A percentile compares a stretch with the other conserved stretches of the same genome.
Conservation (phyloP, 2,113 vertebrate genomes). For the Gulo gulo region DNA sequence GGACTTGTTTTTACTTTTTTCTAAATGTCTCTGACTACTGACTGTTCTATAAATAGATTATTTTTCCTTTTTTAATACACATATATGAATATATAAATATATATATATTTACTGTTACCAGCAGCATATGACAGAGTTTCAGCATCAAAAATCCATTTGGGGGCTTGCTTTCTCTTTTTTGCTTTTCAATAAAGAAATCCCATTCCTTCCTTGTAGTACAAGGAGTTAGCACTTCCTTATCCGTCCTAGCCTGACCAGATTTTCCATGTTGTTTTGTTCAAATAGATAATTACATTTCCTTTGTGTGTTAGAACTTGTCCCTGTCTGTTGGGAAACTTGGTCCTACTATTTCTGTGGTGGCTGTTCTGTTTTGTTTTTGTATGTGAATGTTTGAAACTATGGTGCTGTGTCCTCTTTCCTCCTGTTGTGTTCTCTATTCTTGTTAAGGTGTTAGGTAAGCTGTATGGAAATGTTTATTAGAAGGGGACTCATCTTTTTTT, state of each 20-base stretch:
- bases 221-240: conserved; percentile 85
- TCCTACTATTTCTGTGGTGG: conserved; percentile 76
- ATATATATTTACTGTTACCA: conserved; percentile 89
- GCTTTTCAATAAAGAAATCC: conserved; percentile 71
- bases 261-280: conserved; percentile 80
- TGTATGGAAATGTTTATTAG: conserved; percentile 83
- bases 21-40: conserved; percentile 91
- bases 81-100: conserved; percentile 79
- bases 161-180: conserved; percentile 82
- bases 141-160: conserved; percentile 84
- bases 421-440: conserved; percentile 80
- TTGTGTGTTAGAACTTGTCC: conserved; percentile 80
- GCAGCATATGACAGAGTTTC: conserved; percentile 86
- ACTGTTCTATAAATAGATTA: conserved; percentile 90
- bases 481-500: conserved; percentile 79
- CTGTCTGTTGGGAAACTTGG: conserved; percentile 78
- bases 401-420: conserved; percentile 77
- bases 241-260: conserved; percentile 78
- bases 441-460: conserved; percentile 80
- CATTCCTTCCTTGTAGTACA: conserved; percentile 87
- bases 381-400: conserved; percentile 81
- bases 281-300: conserved; percentile 82
- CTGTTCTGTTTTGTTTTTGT: conserved; percentile 59
- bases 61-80: conserved; percentile 88
- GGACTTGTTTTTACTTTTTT: conserved; percentile 91